Evolutionary conservation across 2,113 vertebrate species (phyloP), one percentile per base, ranked within the genome.

Genomic region (Gorsachius goisagi): DNA sequence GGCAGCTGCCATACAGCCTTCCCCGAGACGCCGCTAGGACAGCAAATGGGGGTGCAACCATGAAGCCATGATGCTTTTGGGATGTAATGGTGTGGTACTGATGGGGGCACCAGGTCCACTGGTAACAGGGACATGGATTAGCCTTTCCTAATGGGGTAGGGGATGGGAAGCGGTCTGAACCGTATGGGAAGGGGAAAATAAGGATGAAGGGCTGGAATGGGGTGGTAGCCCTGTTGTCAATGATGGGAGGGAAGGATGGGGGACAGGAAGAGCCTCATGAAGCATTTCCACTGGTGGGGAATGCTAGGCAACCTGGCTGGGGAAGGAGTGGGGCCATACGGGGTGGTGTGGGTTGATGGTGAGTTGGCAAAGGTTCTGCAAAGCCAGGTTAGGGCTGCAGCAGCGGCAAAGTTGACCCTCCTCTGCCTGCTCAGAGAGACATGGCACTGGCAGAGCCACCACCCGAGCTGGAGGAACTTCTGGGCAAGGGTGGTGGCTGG

Each of bases 361-460:
- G n/a, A 33, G 44, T 24, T 44, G 80, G 13, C 13, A 78, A 47
- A 67, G 41, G 41, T 41, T 56, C 74, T 67, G 41, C 41, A 72
- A 56, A 73, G 33, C 41, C 1, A 0, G 5, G 30, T 20, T 28
- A 52, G 69, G 45, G 47, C 52, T 13, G 35, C 21, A 33, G 56
- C 23, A 39, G 12, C 9, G 19, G 49, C 15, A 27, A 30, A 55
- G 20, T 32, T 55, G 74, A 3, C 5, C 12, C 7, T 60, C 7
- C 26, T 62, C 39, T 28, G 22, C 35, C 50, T n/a, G 2, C 37
- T 26, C 27, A 35, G 59, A 55, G 17, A 24, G 84, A 75, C 23
- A 27, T n/a, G 58, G 58, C 45, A n/a, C n/a, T 3, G 23, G 7
- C 0, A 0, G 0, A 28, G 73, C 18, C 52, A 3, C 55, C 49